Base-by-base conservation (phyloP, 2,797 vertebrate genomes). In the Oreortyx pictus region DNA sequence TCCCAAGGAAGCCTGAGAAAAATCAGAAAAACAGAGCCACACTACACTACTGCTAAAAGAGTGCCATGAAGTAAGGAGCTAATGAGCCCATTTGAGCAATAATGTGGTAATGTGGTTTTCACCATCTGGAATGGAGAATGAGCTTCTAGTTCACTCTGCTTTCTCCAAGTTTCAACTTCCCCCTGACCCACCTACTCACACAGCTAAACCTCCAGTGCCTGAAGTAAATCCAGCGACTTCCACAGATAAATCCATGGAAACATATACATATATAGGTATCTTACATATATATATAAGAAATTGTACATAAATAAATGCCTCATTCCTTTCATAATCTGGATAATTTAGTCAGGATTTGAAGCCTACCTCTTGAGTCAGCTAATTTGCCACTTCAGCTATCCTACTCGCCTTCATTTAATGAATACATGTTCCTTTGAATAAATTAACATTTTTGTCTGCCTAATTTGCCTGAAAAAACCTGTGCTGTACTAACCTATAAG, bases 401-500 rank as follows among this genome's bases (percentile, higher is more conserved):
- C 93, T 93, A 92, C 86, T 90, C 89, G 97, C 96, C 93, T 96
- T 87, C 91, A 33, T 97, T 97, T 97, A 97, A 97, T 97, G 97
- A 97, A 97, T 95, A 96, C 94, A 89, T 41, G 73, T 94, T 97
- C 92, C 95, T 97, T 94, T 98, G 97, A 98, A 97, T 97, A 97
- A 97, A 98, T 97, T 97, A 98, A 97, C 98, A 97, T 97, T 98
- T 98, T 97, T 97, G 96, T 96, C 97, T 97, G 88, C 93, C 94
- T 97, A 97, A 98, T 98, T 98, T 97, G 94, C 97, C 96, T 94
- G 94, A 95, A 95, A 95, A 97, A 97, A 95, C 95, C 95, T 96
- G 95, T 73, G 96, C 94, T 92, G 95, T 95, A 93, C 94, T 71
- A 97, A 97, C 97, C 95, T 94, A 84, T 94, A 92, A 96, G 95